Conservation (phyloP, 1,140 invertebrate species). For the Drosophila cardini region DNA sequence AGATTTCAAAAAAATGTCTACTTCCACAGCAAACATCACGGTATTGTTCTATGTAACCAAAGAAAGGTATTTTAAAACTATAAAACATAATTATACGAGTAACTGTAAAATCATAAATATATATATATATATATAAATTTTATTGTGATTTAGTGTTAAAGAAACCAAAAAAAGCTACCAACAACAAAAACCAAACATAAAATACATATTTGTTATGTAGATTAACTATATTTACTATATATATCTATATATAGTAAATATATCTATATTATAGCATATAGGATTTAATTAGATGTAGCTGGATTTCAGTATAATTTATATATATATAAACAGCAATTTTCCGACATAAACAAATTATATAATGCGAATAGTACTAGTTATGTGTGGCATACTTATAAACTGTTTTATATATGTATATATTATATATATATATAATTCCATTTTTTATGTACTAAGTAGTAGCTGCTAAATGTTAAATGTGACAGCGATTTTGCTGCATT, state of each 20-base stretch:
- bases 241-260: neutral
- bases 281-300: conserved; percentile 6
- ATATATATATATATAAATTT: conserved; percentile 25
- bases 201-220: conserved; percentile 17
- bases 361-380: conserved; percentile 3
- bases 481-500: conserved; percentile 18
- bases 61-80: conserved; percentile 22
- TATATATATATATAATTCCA: conserved; percentile 20
- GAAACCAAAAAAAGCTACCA: conserved; percentile 22
- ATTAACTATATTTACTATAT: conserved; percentile 11
- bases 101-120: neutral
- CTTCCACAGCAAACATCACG: conserved; percentile 25
- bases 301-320: neutral
- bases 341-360: conserved; percentile 2
- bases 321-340: neutral
- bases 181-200: conserved; percentile 4
- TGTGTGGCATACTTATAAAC: neutral
- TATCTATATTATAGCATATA: conserved; percentile 15
- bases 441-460: conserved; percentile 16
- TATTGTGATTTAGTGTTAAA: conserved; percentile 46
- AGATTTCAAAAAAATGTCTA: conserved; percentile 14
- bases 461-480: conserved; percentile 7
- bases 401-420: conserved; percentile 3
- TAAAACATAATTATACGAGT: conserved; percentile 2
- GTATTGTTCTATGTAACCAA: conserved; percentile 29